A percentile compares a stretch with the other conserved stretches of the same genome.
These are phyloP conservation scores for Aleiodes testaceus DNA, from an alignment of 2,888 invertebrate genomes.

Conservation along the genomic window DNA sequence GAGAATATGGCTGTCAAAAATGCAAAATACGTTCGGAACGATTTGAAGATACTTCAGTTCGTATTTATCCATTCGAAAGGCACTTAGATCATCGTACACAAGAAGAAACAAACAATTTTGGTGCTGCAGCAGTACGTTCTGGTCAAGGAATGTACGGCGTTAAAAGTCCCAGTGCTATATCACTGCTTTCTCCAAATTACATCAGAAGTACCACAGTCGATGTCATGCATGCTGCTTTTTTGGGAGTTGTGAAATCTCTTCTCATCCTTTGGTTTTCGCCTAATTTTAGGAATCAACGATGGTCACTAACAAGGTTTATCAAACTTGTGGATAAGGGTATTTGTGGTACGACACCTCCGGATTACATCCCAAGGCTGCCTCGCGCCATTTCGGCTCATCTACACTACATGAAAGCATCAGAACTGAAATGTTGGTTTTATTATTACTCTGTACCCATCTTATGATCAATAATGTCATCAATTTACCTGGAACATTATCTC, in stretches of 20 bases:
- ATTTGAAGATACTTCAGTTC: neutral
- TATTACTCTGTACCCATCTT: constrained; percentile 37
- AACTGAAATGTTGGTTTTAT: constrained; percentile 35
- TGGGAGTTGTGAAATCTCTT: constrained; percentile 21
- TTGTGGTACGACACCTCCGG: constrained; percentile 23
- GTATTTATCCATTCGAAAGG: neutral
- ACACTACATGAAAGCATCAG: constrained; percentile 27
- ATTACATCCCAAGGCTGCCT: constrained; percentile 29
- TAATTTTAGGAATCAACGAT: neutral
- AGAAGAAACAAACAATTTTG: neutral
- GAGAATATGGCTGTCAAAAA: constrained; percentile 16
- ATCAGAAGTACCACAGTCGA: constrained; percentile 8
- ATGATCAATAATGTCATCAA: neutral
- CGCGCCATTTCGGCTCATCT: constrained; percentile 34
- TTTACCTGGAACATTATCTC: constrained; percentile 33
- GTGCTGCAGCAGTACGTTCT: neutral
- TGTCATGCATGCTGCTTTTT: constrained; percentile 33
- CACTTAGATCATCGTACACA: neutral
- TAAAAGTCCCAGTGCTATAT: constrained; percentile 6
- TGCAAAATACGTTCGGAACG: neutral
- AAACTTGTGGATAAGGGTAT: constrained; percentile 14
- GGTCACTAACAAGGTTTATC: neutral
- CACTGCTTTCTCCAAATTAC: neutral
- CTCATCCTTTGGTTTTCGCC: constrained; percentile 25
- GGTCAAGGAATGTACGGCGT: neutral